phyloP scores from a whole-genome alignment of 2,888 invertebrate species.

The Netelia inedita region DNA sequence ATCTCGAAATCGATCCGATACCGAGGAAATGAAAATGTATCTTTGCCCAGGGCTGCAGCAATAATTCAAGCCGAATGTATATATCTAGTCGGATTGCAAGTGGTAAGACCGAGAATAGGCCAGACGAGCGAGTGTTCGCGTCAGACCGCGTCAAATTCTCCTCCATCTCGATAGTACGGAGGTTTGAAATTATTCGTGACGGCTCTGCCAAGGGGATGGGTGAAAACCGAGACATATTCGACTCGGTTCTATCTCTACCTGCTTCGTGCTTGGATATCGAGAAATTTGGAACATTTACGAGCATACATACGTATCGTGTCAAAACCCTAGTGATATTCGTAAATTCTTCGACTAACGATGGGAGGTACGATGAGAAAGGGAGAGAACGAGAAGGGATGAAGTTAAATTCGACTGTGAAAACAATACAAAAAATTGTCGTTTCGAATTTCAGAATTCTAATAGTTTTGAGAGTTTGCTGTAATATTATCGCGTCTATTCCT shows the following conservation, averaged over 20 bases:
- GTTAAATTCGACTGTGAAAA: neutral
- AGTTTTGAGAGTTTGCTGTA: no score
- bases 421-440: no score
- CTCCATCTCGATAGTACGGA: neutral
- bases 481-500: no score
- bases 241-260: neutral
- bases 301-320: neutral
- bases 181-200: constrained; percentile 34
- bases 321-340: constrained; percentile 6
- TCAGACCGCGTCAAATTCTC: constrained; percentile 10
- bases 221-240: neutral
- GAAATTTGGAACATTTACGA: neutral
- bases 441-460: no score
- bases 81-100: neutral
- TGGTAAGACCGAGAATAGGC: neutral
- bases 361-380: neutral
- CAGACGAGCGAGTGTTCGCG: constrained; percentile 8
- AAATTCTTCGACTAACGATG: constrained; percentile 12
- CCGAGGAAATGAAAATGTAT: no score
- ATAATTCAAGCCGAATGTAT: neutral
- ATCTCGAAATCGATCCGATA: no score
- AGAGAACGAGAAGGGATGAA: neutral
- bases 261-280: neutral
- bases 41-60: no score
- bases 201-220: neutral